Conservation (phyloP, 2,113 vertebrate genomes). For the Solea senegalensis region DNA sequence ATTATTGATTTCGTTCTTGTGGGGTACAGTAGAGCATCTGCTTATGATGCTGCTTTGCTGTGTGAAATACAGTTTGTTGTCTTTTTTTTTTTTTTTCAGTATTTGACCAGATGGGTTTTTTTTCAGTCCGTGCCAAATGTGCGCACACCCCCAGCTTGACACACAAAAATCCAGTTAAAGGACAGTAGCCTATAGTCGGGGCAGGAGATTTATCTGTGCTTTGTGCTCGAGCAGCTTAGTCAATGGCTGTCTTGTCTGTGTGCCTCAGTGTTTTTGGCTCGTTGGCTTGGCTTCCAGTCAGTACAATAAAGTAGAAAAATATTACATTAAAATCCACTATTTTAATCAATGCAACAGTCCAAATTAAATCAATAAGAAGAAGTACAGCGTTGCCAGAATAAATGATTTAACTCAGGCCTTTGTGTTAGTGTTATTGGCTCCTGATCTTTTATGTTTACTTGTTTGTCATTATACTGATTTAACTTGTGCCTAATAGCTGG, state of each 20-base stretch:
- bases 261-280: background rate
- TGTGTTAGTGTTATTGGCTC: too few species aligned
- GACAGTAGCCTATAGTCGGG: background rate
- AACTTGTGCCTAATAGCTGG: too few species aligned
- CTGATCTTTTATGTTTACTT: too few species aligned
- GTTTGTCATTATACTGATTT: too few species aligned
- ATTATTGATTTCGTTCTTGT: conserved; percentile 25
- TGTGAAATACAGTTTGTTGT: background rate
- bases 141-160: background rate
- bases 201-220: background rate
- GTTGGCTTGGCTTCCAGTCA: background rate
- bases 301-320: background rate
- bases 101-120: background rate
- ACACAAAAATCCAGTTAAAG: too few species aligned
- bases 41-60: background rate
- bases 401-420: too few species aligned
- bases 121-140: conserved; percentile 1
- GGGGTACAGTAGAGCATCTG: conserved; percentile 18
- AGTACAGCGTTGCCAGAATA: too few species aligned
- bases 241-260: background rate
- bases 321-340: background rate
- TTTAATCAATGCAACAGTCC: background rate
- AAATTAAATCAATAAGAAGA: too few species aligned
- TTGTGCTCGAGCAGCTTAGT: too few species aligned
- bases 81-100: background rate